phyloP scores from a whole-genome alignment of 2,113 vertebrate genomes.

The Etheostoma spectabile region DNA sequence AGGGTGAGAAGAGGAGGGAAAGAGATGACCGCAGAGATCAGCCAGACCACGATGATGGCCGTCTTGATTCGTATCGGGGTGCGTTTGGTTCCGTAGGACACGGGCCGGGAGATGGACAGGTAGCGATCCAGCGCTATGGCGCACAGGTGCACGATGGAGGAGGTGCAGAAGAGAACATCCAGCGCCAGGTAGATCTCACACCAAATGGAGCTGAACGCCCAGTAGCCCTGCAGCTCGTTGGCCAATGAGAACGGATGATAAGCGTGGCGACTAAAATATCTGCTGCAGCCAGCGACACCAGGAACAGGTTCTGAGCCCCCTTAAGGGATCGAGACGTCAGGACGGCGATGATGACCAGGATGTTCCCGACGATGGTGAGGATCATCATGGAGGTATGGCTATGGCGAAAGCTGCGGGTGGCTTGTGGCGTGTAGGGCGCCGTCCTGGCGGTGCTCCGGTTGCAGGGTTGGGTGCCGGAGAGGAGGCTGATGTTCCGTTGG shows the following conservation, averaged over 20 bases:
- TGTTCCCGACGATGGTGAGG: slow-evolving; percentile 90
- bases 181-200: slow-evolving; percentile 91
- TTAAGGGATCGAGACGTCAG: slow-evolving; percentile 84
- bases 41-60: slow-evolving; percentile 89
- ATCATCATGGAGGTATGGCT: slow-evolving; percentile 88
- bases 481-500: slow-evolving; percentile 50
- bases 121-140: slow-evolving; percentile 94
- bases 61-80: slow-evolving; percentile 87
- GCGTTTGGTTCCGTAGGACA: slow-evolving; percentile 87
- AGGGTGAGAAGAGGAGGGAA: slow-evolving; percentile 87
- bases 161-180: slow-evolving; percentile 93
- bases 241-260: slow-evolving; percentile 88
- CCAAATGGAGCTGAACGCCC: slow-evolving; percentile 91
- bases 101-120: slow-evolving; percentile 88
- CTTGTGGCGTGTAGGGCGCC: slow-evolving; percentile 77
- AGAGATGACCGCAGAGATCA: slow-evolving; percentile 90
- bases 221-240: slow-evolving; percentile 91
- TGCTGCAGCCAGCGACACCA: slow-evolving; percentile 87
- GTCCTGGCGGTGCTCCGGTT: slow-evolving; percentile 45
- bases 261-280: slow-evolving; percentile 89
- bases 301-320: slow-evolving; percentile 85
- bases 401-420: slow-evolving; percentile 82
- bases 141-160: slow-evolving; percentile 92
- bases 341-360: slow-evolving; percentile 90
- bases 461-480: slow-evolving; percentile 41